These are phyloP conservation scores for Lamellibrachia satsuma DNA, from an alignment of 2,888 invertebrate species.

Conservation along the genomic window DNA sequence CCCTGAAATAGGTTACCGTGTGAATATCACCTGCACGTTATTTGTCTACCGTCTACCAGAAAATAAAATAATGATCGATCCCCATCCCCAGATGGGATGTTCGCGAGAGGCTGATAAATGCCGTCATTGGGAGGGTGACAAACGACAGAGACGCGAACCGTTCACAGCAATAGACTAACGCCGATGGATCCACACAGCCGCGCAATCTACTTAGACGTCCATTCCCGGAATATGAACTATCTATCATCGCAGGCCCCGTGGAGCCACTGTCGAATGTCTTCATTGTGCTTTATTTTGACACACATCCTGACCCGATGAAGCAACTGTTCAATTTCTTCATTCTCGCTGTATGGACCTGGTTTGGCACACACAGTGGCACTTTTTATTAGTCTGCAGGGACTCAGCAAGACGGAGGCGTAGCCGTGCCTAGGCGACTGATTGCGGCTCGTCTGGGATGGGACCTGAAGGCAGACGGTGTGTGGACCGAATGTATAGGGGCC, in stretches of 20 bases:
- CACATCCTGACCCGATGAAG: neutral
- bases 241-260: neutral
- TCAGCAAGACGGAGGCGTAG: neutral
- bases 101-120: neutral
- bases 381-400: slow-evolving; percentile 7
- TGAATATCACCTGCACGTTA: neutral
- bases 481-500: neutral
- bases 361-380: neutral
- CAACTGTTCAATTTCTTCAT: neutral
- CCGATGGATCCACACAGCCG: neutral
- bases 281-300: neutral
- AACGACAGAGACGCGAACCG: neutral
- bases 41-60: neutral
- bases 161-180: neutral
- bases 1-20: neutral
- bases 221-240: neutral
- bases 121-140: neutral
- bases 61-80: neutral
- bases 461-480: neutral
- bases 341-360: neutral
- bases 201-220: neutral
- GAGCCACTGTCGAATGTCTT: neutral
- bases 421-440: neutral
- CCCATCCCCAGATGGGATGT: neutral
- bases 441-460: neutral